Base-by-base conservation (phyloP, 2,113 vertebrate genomes). In the Ariopsis seemanni region DNA sequence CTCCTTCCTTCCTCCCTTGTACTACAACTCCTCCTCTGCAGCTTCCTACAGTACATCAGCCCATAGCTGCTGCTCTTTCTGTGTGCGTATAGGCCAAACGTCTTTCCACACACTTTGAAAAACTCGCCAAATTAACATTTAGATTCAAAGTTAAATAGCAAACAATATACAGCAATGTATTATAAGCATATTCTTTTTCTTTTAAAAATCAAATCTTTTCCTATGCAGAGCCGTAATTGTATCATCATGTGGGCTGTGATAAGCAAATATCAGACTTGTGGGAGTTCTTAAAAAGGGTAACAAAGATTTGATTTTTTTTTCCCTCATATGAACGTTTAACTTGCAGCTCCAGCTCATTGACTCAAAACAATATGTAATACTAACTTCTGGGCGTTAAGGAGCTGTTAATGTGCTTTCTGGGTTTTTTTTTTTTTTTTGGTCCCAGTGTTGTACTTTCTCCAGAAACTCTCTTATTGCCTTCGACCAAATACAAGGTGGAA, bases 241-340 rank as follows among this genome's bases (percentile, higher is more conserved):
- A 77, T 18, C 72, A 71, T 7, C 11, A 86, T 80, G 27, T 84
- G 55, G 83, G 53, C 65, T 53, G 15, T 17, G 87, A 89, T 84
- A 63, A 85, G 48, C 55, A 77, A 83, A 84, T 86, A 79, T 62
- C 55, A 79, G 65, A 80, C 69, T 81, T 67, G 52, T 86, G 53
- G 67, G 80, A 58, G 60, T 42, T 82, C 75, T 89, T 74, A 63
- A 58, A 78, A 48, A 63, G 57, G 57, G 58, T 50, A 71, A 87
- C 87, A 84, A 84, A 80, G 63, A 81, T 55, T 65, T 74, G 34
- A 42, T 86, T 69, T 77, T 65, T 67, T 67, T 86, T 83, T 60
- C 3, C 34, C 34, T 42, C 52, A 83, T 82, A 50, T 27, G 27
- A 80, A 20, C 5, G 10, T 78, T 52, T 53, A 62, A 60, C 82